Evolutionary conservation across 2,888 invertebrate species (phyloP).

Genomic region (Lingula anatina): DNA sequence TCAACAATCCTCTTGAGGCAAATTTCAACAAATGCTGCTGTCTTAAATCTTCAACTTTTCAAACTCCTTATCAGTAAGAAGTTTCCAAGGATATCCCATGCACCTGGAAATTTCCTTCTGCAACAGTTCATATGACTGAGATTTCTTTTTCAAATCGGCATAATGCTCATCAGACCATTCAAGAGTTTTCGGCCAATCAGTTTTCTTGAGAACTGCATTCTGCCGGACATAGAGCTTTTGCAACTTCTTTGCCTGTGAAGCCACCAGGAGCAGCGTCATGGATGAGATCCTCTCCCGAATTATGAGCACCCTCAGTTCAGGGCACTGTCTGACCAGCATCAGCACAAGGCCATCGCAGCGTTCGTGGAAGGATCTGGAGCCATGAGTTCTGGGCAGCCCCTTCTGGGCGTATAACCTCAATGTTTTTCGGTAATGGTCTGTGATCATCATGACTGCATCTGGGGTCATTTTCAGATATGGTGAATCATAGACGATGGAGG

Average conservation of each 20-base stretch:
- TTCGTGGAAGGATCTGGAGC: conserved; percentile 65
- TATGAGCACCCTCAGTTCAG: conserved; percentile 66
- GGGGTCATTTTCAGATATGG: conserved; percentile 60
- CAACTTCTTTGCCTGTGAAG: conserved; percentile 62
- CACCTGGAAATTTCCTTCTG: conserved; percentile 67
- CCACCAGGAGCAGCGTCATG: conserved; percentile 68
- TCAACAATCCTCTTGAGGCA: no score
- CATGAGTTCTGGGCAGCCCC: conserved; percentile 64
- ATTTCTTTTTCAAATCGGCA: conserved; percentile 62
- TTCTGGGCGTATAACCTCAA: conserved; percentile 66
- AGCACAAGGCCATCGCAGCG: conserved; percentile 67
- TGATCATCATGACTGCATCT: conserved; percentile 57
- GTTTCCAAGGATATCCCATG: conserved; percentile 63
- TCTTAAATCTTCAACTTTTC: conserved; percentile 8
- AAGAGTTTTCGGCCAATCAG: conserved; percentile 63
- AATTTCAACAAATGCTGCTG: no score
- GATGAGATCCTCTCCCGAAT: conserved; percentile 71
- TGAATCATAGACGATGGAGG: conserved; percentile 63
- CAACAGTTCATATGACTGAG: conserved; percentile 63
- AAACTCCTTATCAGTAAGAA: conserved; percentile 48
- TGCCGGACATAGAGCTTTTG: conserved; percentile 63
- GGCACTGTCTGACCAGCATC: conserved; percentile 65
- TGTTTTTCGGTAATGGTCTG: conserved; percentile 63
- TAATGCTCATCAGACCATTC: conserved; percentile 68
- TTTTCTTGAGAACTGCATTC: conserved; percentile 65